phyloP scores from a whole-genome alignment of 2,888 invertebrate genomes.

The Agrotis puta region DNA sequence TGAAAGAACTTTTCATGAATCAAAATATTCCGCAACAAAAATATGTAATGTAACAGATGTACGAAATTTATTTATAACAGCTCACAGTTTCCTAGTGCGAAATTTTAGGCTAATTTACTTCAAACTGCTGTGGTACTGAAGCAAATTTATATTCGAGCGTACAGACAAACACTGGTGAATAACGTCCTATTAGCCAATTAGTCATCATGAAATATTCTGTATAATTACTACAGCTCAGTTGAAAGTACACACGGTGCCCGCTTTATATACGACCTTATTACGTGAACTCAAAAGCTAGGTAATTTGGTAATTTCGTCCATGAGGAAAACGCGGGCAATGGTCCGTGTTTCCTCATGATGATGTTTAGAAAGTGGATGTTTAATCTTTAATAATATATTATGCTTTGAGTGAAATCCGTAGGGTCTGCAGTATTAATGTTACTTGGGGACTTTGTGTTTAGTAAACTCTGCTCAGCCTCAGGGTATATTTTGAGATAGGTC shows the following conservation, averaged over 20 bases:
- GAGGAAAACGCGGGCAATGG: constrained; percentile 5
- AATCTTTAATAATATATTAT: constrained; percentile 10
- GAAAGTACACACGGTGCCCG: constrained; percentile 20
- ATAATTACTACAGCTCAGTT: constrained; percentile 50
- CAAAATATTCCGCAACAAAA: constrained; percentile 60
- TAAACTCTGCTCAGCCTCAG: constrained; percentile 7
- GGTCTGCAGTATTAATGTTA: constrained; percentile 1
- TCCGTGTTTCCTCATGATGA: constrained; percentile 7
- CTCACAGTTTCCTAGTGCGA: constrained; percentile 44
- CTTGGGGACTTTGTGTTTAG: neutral
- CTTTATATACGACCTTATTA: constrained; percentile 34
- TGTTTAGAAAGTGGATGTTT: constrained; percentile 20
- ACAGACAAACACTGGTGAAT: constrained; percentile 48
- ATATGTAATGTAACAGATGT: constrained; percentile 48
- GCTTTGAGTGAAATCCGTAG: neutral
- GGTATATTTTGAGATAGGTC: neutral
- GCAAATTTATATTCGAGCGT: constrained; percentile 50
- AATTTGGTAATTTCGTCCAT: constrained; percentile 26
- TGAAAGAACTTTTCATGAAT: constrained; percentile 40
- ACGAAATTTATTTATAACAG: constrained; percentile 42
- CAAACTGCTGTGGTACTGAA: constrained; percentile 46
- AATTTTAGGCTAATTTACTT: constrained; percentile 43
- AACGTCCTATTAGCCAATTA: constrained; percentile 59
- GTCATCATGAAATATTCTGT: constrained; percentile 62
- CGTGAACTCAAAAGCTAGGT: constrained; percentile 34